Evolutionary conservation across 2,113 vertebrate species (phyloP).

Genomic region (Laticauda laticaudata): DNA sequence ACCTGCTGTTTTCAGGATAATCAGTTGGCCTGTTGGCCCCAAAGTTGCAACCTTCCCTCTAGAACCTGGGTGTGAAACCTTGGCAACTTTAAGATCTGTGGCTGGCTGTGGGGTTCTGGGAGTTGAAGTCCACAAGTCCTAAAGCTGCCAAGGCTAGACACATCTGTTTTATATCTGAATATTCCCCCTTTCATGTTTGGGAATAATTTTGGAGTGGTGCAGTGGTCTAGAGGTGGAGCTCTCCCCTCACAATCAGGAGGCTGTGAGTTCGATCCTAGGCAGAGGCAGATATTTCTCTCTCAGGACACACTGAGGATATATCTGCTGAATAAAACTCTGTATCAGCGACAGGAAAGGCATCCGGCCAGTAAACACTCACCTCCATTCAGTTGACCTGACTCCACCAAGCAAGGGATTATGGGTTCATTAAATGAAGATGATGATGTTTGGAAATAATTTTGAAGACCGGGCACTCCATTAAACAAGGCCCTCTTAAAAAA

Average conservation of each 20-base stretch:
- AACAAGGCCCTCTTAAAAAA: not conserved
- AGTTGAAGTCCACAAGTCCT: not conserved
- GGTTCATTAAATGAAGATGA: too few relatives aligned
- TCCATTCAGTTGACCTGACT: too few relatives aligned
- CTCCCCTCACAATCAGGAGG: too few relatives aligned
- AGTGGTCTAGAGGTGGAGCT: too few relatives aligned
- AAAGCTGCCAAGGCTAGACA: not conserved
- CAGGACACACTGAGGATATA: too few relatives aligned
- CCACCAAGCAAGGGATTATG: too few relatives aligned
- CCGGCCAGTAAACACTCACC: too few relatives aligned
- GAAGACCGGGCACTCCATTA: not conserved
- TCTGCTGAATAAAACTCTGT: too few relatives aligned
- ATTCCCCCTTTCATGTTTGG: not conserved
- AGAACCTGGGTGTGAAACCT: not conserved
- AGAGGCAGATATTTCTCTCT: too few relatives aligned
- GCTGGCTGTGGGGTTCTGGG: not conserved
- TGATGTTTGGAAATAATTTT: not conserved
- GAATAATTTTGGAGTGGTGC: not conserved
- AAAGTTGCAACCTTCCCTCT: not conserved
- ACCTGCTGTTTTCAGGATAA: not conserved
- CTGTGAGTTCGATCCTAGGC: too few relatives aligned
- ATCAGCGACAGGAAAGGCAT: too few relatives aligned
- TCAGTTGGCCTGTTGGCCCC: not conserved
- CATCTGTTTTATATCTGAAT: too few relatives aligned
- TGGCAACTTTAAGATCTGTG: not conserved